Base-by-base conservation (phyloP, 2,797 vertebrate species). In the Phoxinus dragarum region DNA sequence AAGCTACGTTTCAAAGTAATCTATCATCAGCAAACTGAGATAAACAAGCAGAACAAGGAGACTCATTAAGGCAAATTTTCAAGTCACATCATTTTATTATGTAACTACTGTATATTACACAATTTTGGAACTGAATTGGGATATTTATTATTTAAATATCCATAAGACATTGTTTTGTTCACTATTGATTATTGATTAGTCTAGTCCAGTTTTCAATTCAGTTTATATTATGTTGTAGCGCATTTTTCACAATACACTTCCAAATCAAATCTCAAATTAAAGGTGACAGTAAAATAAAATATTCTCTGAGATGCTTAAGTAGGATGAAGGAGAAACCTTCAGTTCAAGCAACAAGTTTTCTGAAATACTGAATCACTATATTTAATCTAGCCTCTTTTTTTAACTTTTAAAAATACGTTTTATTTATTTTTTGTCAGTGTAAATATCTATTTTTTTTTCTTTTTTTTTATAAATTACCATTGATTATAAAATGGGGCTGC, bases 31-130 rank as follows among this genome's bases (percentile, higher is more conserved):
- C 17, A 61, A 52, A 64, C 17, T 47, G 38, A 3, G 16, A 85
- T 73, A 59, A 66, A 52, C 72, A 84, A 31, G 72, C 19, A 77
- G 17, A 83, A 47, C 81, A 54, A 81, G 84, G 61, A 80, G 36
- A 77, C 67, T 82, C 38, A 85, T 67, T 27, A 21, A 23, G 49
- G 59, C 21, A n/a, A 3, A 49, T 36, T 52, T 8, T 36, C 19
- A 61, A 47, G 67, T 80, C 31, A 49, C 67, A 73, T 49, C 3
- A 42, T 27, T 72, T 61, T 72, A 79, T 80, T 72, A 64, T 42
- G 68, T 71, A 84, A 84, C 40, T 14, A 14, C 36, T n/a, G 14
- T 68, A 3, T 27, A 42, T 56, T 66, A 52, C 23, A 64, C 31
- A 64, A 31, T 80, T 85, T 38, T 72, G 11, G 61, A 54, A 36